phyloP scores from a whole-genome alignment of 1,140 invertebrate species.

The Helicoverpa armigera region DNA sequence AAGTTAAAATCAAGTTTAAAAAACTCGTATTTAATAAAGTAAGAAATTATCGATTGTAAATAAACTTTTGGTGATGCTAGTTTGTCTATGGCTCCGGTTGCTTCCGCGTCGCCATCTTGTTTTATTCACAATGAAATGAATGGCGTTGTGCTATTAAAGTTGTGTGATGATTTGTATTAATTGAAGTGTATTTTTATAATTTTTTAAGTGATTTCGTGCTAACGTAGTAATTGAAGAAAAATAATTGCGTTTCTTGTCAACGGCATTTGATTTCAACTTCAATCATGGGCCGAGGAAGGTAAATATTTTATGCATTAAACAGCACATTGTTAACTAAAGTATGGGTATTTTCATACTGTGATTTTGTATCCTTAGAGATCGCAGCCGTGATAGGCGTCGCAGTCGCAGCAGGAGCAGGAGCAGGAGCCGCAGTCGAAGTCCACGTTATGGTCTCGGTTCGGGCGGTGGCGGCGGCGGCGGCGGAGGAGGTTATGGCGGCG shows the following conservation, averaged over 20 bases:
- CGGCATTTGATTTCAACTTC: background rate
- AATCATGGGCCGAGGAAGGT: slow-evolving; percentile 80
- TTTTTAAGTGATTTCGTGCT: background rate
- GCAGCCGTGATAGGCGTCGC: slow-evolving; percentile 80
- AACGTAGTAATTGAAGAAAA: background rate
- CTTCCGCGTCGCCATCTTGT: slow-evolving; percentile 69
- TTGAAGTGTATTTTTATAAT: background rate
- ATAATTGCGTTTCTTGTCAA: background rate
- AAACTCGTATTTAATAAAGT: too few species aligned
- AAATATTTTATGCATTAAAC: slow-evolving; percentile 50
- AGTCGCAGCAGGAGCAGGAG: slow-evolving; percentile 80
- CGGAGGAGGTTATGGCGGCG: slow-evolving; percentile 85
- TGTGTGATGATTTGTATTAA: background rate
- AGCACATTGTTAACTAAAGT: slow-evolving; percentile 29
- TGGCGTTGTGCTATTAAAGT: slow-evolving; percentile 15
- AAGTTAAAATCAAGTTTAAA: too few species aligned
- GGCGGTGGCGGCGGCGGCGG: slow-evolving; percentile 75
- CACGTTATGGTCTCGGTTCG: slow-evolving; percentile 75
- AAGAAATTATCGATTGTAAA: too few species aligned
- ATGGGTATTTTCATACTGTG: background rate
- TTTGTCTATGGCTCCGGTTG: background rate
- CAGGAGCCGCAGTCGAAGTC: slow-evolving; percentile 80
- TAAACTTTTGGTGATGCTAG: background rate
- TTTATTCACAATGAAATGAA: slow-evolving; percentile 58
- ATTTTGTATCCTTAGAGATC: slow-evolving; percentile 67